A percentile compares a stretch with the other conserved stretches of the same genome.
Evolutionary conservation across 2,888 invertebrate genomes (phyloP).

Genomic region (Conistra vaccinii): DNA sequence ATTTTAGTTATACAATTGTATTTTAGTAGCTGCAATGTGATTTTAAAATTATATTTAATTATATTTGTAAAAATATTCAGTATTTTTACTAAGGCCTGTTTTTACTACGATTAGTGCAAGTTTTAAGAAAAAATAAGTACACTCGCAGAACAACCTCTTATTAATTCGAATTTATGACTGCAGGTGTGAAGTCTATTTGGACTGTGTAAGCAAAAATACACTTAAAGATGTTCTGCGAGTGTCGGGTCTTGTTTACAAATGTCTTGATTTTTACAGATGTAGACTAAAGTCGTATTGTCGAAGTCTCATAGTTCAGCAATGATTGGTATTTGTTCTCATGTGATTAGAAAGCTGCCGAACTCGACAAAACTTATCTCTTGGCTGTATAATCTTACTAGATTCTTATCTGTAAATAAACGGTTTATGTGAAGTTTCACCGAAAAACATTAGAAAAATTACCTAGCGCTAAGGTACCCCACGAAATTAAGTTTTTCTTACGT

Average conservation of each 20-base stretch:
- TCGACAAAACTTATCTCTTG: not conserved
- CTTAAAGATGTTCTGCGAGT: not conserved
- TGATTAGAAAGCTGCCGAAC: not conserved
- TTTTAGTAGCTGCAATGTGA: constrained; percentile 39
- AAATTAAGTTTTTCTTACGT: too few species aligned
- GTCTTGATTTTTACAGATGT: not conserved
- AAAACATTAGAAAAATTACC: too few species aligned
- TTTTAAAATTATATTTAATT: constrained; percentile 18
- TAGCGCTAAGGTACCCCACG: too few species aligned
- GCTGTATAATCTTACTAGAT: not conserved
- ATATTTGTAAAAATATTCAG: constrained; percentile 16
- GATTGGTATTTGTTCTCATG: constrained; percentile 8
- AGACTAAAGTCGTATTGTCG: not conserved
- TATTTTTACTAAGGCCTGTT: constrained; percentile 18
- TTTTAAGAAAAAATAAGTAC: not conserved
- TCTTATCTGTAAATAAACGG: not conserved
- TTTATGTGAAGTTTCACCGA: not conserved
- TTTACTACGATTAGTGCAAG: not conserved
- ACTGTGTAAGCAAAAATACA: constrained; percentile 4
- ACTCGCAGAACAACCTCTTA: not conserved
- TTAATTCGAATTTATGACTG: constrained; percentile 15
- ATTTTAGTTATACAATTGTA: constrained; percentile 13
- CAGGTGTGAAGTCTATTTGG: not conserved
- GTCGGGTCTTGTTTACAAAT: not conserved
- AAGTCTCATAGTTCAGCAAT: constrained; percentile 1